Evolutionary conservation across 64 coral and sea anemone species (phyloP), one percentile per base, ranked within the genome.

Genomic region (Montipora capricornis): DNA sequence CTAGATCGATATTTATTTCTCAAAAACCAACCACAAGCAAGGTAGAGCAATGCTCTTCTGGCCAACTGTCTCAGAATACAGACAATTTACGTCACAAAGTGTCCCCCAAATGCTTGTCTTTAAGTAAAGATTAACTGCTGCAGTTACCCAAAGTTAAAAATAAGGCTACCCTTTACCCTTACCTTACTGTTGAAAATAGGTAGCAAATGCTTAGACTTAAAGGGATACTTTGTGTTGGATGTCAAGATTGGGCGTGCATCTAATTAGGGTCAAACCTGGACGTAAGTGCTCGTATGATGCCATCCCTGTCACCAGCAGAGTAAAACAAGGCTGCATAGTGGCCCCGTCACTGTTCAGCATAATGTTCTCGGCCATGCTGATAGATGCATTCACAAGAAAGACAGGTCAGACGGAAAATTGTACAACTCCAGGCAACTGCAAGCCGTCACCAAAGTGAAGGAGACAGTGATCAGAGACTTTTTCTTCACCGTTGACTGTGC

Each of bases 401-500:
- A 8, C 57, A 79, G 89, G 60, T 26, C 37, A 6, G 89, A 81
- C 19, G 45, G 60, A 5, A 80, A 69, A 10, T 47, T 90, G 8
- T 90, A 47, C 68, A 80, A 90, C 19, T 17, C 45, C 2, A 44
- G 76, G 13, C 9, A 77, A 11, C 78, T 90, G n/a, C 14, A 90
- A 3, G 59, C 89, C 8, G 26, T 2, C 4, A 80, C 89, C 0
- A 81, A 69, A 12, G 60, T 80, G 14, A 24, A 90, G 6, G 44
- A 80, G 78, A 49, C 60, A 4, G 24, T 80, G 11, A 37, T 91
- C 12, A 49, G 66, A 15, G 77, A 91, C 16, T n/a, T 57, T 83
- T 0, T 91, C 5, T 91, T 91, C 68, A 79, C 78, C 49, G 49
- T 75, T 26, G 76, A 90, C 80, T 73, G 80, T 78, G 90, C 90